phyloP scores from a whole-genome alignment of 2,888 invertebrate species.

The Isotomurus palustris region DNA sequence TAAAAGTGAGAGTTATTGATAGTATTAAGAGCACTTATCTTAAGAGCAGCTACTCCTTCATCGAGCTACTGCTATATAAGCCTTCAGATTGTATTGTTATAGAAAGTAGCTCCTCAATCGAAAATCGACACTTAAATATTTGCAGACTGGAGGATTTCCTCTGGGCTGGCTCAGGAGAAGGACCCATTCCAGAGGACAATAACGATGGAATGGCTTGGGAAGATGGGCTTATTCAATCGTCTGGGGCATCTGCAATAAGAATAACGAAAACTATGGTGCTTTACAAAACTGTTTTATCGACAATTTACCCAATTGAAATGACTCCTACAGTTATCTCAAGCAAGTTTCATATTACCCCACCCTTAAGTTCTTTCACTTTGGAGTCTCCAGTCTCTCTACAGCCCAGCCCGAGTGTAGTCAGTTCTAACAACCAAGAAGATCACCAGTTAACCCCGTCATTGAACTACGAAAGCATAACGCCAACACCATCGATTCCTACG shows the following conservation, averaged over 20 bases:
- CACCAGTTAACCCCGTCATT: conserved; percentile 2
- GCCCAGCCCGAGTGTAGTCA: background rate
- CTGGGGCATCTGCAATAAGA: conserved; percentile 1
- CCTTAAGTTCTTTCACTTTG: conserved; percentile 3
- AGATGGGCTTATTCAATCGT: conserved; percentile 20
- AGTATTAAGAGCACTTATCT: background rate
- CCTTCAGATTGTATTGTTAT: too few species aligned
- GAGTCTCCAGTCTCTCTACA: background rate
- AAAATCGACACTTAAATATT: too few species aligned
- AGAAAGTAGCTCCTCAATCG: too few species aligned
- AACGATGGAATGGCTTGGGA: conserved; percentile 45
- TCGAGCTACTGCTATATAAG: too few species aligned
- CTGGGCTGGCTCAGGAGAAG: conserved; percentile 84
- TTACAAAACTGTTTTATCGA: conserved; percentile 41
- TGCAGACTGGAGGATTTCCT: conserved; percentile 76
- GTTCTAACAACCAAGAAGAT: too few species aligned
- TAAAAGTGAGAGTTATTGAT: background rate
- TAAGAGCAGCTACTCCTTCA: too few species aligned
- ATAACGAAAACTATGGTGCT: conserved; percentile 44
- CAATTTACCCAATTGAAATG: conserved; percentile 42
- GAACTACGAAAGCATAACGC: too few species aligned
- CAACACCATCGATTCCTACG: conserved; percentile 7
- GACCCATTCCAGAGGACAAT: conserved; percentile 51
- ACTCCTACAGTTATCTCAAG: conserved; percentile 35
- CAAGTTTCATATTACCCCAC: background rate